phyloP scores from a whole-genome alignment of 2,113 vertebrate species.

The Lucifuga dentata region DNA sequence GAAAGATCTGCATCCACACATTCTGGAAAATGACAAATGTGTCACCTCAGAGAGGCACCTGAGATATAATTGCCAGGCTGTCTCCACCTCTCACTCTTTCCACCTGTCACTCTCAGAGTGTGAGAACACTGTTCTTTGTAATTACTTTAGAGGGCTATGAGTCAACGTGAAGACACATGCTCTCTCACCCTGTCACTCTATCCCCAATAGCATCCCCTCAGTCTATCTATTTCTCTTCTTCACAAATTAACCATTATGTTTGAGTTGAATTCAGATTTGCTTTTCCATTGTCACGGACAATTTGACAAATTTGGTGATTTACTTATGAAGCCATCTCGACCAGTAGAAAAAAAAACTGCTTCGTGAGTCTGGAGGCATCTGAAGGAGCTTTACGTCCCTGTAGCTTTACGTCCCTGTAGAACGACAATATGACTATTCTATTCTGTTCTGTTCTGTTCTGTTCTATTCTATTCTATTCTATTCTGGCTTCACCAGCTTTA shows the following conservation, averaged over 20 bases:
- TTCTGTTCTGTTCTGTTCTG: neutral
- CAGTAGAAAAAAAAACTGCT: too few relatives aligned
- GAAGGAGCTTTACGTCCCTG: neutral
- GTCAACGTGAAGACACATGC: constrained; percentile 24
- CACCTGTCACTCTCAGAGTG: constrained; percentile 7
- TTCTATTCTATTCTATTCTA: too few relatives aligned
- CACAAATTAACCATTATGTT: neutral
- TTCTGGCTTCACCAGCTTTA: too few relatives aligned
- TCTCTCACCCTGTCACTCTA: neutral
- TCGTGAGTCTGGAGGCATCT: neutral
- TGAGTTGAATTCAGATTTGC: neutral
- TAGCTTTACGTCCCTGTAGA: too few relatives aligned
- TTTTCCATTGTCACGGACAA: neutral
- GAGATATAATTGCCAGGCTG: constrained; percentile 56
- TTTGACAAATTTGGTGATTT: neutral
- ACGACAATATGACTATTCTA: too few relatives aligned
- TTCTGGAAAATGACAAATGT: constrained; percentile 9
- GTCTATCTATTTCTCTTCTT: neutral
- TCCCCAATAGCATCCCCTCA: neutral
- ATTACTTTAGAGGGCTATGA: constrained; percentile 39
- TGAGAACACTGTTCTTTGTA: constrained; percentile 45
- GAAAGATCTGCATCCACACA: constrained; percentile 12
- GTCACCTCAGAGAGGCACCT: constrained; percentile 41
- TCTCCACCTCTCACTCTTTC: constrained; percentile 19
- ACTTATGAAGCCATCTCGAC: too few relatives aligned